Evolutionary conservation across 2,797 vertebrate species (phyloP).

Genomic region (Pogoniulus pusillus): DNA sequence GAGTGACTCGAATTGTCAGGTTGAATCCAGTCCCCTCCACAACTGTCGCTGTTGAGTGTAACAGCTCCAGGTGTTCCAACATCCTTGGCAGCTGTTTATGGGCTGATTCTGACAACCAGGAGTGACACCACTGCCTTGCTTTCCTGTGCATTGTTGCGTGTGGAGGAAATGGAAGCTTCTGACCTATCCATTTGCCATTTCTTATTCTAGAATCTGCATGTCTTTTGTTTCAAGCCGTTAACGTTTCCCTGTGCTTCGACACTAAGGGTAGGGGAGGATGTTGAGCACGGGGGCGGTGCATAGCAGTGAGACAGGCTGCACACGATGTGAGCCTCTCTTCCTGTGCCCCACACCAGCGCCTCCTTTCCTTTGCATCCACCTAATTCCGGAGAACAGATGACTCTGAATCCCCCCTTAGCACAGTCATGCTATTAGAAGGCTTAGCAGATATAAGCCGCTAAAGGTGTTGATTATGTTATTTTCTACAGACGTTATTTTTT

Average conservation of each 20-base stretch:
- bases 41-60: neutral
- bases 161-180: neutral
- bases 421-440: neutral
- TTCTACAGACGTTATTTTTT: neutral
- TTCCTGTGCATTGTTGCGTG: neutral
- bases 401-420: neutral
- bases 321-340: neutral
- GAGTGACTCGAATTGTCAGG: neutral
- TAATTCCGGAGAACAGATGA: neutral
- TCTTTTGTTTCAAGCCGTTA: conserved; percentile 8
- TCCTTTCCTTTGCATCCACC: neutral
- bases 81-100: neutral
- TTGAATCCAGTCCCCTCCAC: neutral
- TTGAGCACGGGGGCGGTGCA: neutral
- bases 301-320: neutral
- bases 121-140: neutral
- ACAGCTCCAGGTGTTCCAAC: neutral
- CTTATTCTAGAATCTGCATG: neutral
- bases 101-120: neutral
- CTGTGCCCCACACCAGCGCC: neutral
- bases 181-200: neutral
- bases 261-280: neutral
- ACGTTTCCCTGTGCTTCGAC: neutral
- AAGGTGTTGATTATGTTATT: conserved; percentile 40
- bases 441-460: conserved; percentile 7